Evolutionary conservation across 2,797 vertebrate genomes (phyloP), one percentile per base, ranked within the genome.

Genomic region (Lutjanus argentimaculatus): DNA sequence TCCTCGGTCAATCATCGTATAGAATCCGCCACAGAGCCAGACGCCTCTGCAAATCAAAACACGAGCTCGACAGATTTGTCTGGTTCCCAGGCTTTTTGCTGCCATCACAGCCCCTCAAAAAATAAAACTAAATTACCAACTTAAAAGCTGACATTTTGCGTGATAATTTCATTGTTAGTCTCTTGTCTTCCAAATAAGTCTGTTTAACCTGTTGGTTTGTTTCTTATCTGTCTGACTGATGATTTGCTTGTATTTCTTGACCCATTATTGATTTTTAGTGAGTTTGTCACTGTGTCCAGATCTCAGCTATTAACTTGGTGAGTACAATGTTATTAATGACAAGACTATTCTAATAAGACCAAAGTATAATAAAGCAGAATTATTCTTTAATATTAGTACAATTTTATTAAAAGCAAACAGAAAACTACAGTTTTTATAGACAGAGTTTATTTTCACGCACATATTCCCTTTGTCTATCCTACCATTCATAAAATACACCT

Each of bases 381-480:
- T 42, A 19, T 7, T 43, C 19, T 51, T 56, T n/a, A n/a, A 45
- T 1, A 61, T 2, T 21, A 25, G 7, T 51, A 46, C 8, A 48
- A 40, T 55, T 19, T 52, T 6, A 45, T 14, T 36, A 40, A 62
- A 72, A 40, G n/a, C 51, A 64, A 77, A 69, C 6, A 46, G 12
- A 4, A 68, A n/a, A 70, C 15, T 6, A 7, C 21, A 65, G 2
- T 52, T 75, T 1, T 66, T n/a, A 8, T 6, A 46, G 46, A 62
- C 13, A 40, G 4, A 63, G 10, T 86, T 77, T 82, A 83, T 88
- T 83, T 77, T 30, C 13, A 66, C 16, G 0, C 48, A 59, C 15
- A 67, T 57, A 55, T 82, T 90, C 83, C 87, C 85, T 90, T 93
- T 92, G 43, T 79, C 22, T 42, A 78, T 88, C 82, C 67, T 56